These are phyloP conservation scores for Chironomus tepperi DNA, from an alignment of 1,140 invertebrate species.

Conservation along the genomic window DNA sequence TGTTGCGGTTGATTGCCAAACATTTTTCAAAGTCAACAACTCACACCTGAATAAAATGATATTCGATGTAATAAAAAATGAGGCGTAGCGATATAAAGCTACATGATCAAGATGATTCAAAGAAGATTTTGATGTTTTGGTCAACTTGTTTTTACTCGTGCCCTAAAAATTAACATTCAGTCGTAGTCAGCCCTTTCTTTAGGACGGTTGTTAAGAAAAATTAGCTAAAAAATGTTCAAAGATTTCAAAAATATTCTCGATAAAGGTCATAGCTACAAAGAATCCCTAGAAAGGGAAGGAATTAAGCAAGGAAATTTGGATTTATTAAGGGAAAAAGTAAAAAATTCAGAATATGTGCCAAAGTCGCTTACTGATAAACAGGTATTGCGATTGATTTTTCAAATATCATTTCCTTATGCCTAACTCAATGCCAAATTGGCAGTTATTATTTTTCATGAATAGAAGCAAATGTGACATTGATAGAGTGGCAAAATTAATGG, in stretches of 20 bases:
- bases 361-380: not conserved
- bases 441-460: not conserved
- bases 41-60: too few relatives aligned
- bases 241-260: not conserved
- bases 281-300: not conserved
- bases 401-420: not conserved
- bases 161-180: not conserved
- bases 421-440: not conserved
- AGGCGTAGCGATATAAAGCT: too few relatives aligned
- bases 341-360: not conserved
- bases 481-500: constrained; percentile 24
- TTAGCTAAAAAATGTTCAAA: not conserved
- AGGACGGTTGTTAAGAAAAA: not conserved
- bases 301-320: not conserved
- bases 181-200: not conserved
- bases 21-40: too few relatives aligned
- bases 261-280: not conserved
- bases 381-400: not conserved
- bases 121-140: not conserved
- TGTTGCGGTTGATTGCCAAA: not conserved
- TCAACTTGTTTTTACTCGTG: not conserved
- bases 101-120: too few relatives aligned
- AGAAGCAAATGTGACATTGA: not conserved
- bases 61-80: too few relatives aligned
- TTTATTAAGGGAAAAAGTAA: not conserved